Percentiles rank a stretch among this genome's conserved stretches.
These are phyloP conservation scores for Felis chaus DNA, from an alignment of 2,113 vertebrate genomes.

Conservation along the genomic window DNA sequence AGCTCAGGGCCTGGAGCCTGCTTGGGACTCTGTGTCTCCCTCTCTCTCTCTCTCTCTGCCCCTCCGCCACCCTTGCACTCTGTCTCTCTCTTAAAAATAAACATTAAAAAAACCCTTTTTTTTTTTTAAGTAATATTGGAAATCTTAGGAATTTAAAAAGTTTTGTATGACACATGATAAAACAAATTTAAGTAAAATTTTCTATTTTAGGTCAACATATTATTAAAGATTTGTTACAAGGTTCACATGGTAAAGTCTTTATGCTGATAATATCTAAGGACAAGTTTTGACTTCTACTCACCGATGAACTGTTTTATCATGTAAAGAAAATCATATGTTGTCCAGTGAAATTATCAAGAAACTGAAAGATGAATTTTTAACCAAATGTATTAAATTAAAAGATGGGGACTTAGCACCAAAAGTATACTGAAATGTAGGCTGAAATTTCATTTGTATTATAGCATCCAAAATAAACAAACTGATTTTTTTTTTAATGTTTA, in stretches of 20 bases:
- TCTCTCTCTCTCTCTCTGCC: too few species aligned
- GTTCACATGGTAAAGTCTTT: background rate
- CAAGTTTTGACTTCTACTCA: slow-evolving; percentile 7
- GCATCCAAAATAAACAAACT: slow-evolving; percentile 1
- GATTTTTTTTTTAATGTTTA: background rate
- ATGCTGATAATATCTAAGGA: background rate
- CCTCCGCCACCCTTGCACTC: too few species aligned
- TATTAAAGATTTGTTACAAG: slow-evolving; percentile 10
- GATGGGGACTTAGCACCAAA: background rate
- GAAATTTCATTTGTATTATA: background rate
- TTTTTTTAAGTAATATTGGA: background rate
- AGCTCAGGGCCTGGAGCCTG: too few species aligned
- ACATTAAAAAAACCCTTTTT: too few species aligned
- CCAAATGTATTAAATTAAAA: background rate
- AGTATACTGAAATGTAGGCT: background rate
- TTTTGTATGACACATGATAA: background rate
- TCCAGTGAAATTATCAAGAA: background rate
- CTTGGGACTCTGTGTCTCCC: too few species aligned
- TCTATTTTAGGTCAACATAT: background rate
- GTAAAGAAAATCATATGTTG: background rate
- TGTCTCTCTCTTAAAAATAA: too few species aligned
- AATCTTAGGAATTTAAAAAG: background rate
- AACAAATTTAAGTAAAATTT: background rate
- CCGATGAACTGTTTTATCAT: background rate
- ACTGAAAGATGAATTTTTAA: background rate